These are phyloP conservation scores for Habropoda laboriosa DNA, from an alignment of 1,140 invertebrate species.

Conservation along the genomic window DNA sequence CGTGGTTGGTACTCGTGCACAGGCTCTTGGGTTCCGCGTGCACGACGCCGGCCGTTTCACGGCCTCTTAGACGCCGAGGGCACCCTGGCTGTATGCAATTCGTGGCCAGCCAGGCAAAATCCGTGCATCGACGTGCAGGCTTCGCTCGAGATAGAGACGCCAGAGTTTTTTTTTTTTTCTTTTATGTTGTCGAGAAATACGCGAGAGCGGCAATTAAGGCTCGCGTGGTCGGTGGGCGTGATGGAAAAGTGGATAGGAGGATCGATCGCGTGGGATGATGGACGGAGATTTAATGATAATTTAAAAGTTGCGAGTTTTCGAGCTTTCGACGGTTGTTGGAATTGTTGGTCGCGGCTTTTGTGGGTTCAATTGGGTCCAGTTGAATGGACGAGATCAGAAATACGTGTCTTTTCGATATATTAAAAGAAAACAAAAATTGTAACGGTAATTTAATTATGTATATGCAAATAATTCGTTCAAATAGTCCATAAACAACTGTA, in stretches of 20 bases:
- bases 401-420: no score
- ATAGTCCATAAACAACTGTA: no score
- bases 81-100: constrained; percentile 56
- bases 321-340: no score
- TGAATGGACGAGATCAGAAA: no score
- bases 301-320: no score
- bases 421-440: no score
- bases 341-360: no score
- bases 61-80: constrained; percentile 46
- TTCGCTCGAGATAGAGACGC: neutral
- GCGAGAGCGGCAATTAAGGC: constrained; percentile 23
- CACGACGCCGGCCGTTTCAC: constrained; percentile 29
- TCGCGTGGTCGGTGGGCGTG: neutral
- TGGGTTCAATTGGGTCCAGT: no score
- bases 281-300: no score
- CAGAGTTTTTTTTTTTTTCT: neutral
- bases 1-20: neutral
- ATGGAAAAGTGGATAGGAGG: neutral
- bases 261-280: no score
- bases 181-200: neutral
- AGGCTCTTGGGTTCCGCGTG: neutral
- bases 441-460: no score
- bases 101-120: constrained; percentile 47
- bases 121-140: constrained; percentile 43
- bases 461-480: no score